Conservation (phyloP, 2,797 vertebrate genomes). For the Odontamblyopus rebecca region DNA sequence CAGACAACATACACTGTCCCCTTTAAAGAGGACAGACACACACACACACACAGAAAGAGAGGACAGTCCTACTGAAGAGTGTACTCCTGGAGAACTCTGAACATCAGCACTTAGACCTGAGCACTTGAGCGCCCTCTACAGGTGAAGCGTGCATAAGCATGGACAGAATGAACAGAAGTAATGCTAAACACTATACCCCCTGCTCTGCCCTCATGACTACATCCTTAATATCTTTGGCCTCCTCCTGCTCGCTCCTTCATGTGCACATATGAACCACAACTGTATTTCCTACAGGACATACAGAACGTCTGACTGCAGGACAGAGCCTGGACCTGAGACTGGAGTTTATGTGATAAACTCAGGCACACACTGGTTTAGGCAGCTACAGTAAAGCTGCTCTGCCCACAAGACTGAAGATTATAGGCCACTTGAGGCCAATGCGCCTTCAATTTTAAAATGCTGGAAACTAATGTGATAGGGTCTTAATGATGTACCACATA, state of each 20-base stretch:
- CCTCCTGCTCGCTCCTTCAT: not conserved
- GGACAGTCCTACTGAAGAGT: not conserved
- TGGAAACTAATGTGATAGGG: not conserved
- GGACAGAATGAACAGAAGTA: not conserved
- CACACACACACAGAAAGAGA: too few relatives aligned
- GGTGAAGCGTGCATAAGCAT: not conserved
- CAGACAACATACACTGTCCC: too few relatives aligned
- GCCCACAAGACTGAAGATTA: not conserved
- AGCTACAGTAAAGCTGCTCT: not conserved
- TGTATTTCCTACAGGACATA: too few relatives aligned
- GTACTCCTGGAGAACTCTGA: not conserved
- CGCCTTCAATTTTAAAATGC: not conserved
- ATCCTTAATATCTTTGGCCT: too few relatives aligned
- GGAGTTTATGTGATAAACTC: not conserved
- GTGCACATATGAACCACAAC: not conserved
- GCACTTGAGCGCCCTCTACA: not conserved
- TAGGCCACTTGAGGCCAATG: constrained; percentile 50
- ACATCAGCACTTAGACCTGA: not conserved
- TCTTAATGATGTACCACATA: not conserved
- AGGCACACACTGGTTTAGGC: not conserved
- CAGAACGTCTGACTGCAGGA: not conserved
- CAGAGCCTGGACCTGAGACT: not conserved
- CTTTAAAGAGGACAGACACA: too few relatives aligned
- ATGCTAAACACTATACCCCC: too few relatives aligned
- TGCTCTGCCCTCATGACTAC: too few relatives aligned